phyloP scores from a whole-genome alignment of 2,113 vertebrate species.

The rat (Rattus norvegicus) region DNA sequence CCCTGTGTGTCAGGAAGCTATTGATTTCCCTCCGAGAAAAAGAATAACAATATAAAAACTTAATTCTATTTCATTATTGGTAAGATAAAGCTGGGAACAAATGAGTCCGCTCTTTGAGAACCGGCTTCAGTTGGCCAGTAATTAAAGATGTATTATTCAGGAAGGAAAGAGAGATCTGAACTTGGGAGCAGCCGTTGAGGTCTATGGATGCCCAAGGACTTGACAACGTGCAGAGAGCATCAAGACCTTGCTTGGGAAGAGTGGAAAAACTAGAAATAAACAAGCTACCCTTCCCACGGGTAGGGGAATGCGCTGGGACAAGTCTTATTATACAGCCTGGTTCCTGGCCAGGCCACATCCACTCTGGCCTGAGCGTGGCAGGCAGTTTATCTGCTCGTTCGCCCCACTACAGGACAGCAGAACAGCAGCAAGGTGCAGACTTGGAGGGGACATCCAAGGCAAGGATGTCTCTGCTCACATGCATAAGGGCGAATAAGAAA shows the following conservation, averaged over 20 bases:
- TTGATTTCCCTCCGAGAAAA: slow-evolving; percentile 37
- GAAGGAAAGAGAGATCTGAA: slow-evolving; percentile 7
- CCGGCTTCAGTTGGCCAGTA: not conserved
- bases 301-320: not conserved
- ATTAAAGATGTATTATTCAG: slow-evolving; percentile 14
- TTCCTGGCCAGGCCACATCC: not conserved
- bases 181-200: not conserved
- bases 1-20: slow-evolving; percentile 44
- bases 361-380: not conserved
- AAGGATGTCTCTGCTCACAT: not conserved
- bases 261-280: slow-evolving; percentile 37
- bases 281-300: not conserved
- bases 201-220: not conserved
- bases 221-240: not conserved
- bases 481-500: not conserved
- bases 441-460: not conserved
- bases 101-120: not conserved
- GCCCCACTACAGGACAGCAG: not conserved
- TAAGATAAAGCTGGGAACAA: not conserved
- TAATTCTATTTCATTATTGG: not conserved
- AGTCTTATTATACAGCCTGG: not conserved
- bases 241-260: not conserved
- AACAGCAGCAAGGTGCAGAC: not conserved
- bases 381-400: not conserved
- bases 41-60: not conserved